A percentile compares a stretch with the other conserved stretches of the same genome.
These are phyloP conservation scores for Chitala chitala DNA, from an alignment of 2,113 vertebrate genomes.

Conservation along the genomic window DNA sequence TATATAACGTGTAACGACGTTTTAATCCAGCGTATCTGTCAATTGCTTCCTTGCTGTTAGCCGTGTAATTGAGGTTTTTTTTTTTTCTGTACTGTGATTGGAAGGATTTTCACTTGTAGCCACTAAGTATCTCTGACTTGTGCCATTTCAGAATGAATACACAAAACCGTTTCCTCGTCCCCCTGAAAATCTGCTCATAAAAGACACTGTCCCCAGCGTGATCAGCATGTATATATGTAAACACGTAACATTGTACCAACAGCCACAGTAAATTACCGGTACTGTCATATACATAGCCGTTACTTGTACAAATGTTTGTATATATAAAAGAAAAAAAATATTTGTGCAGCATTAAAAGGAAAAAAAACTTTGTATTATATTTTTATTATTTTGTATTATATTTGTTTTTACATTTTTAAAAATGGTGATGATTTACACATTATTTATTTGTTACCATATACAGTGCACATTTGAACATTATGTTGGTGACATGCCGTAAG, in stretches of 20 bases:
- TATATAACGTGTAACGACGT: neutral
- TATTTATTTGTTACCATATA: constrained; percentile 94
- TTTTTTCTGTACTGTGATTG: neutral
- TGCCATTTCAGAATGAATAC: constrained; percentile 41
- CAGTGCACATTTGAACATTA: constrained; percentile 52
- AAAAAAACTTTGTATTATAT: constrained; percentile 66
- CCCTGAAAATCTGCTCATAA: constrained; percentile 50
- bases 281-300: constrained; percentile 78
- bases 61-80: neutral
- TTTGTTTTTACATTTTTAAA: constrained; percentile 53
- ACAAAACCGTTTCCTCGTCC: constrained; percentile 38
- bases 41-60: neutral
- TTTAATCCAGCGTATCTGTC: neutral
- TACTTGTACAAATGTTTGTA: constrained; percentile 80
- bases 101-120: neutral
- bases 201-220: constrained; percentile 69
- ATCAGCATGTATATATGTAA: constrained; percentile 87
- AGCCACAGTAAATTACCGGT: constrained; percentile 74
- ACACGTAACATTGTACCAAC: constrained; percentile 76
- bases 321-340: constrained; percentile 64
- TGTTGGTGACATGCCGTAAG: constrained; percentile 73
- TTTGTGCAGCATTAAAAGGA: constrained; percentile 61
- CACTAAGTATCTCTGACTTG: constrained; percentile 25
- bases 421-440: constrained; percentile 69
- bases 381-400: constrained; percentile 64